Base-by-base conservation (phyloP, 2,888 invertebrate genomes). In the Harpalus rubripes region DNA sequence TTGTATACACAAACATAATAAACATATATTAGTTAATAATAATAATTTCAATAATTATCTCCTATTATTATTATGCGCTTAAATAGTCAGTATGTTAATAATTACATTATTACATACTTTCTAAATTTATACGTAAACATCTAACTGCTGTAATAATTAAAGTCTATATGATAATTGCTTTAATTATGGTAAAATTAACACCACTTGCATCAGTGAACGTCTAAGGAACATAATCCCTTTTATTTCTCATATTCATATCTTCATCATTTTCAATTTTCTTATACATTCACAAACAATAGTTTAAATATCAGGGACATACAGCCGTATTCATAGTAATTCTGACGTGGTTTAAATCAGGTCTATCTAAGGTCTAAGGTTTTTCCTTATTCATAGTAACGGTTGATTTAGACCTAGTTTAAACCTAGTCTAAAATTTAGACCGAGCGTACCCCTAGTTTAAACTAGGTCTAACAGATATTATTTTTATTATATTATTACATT, bases 201-300 rank as follows among this genome's bases (percentile, higher is more conserved):
- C 44, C 10, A 52, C 44, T 52, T 52, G 6, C 44, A 52, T 12
- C 12, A 12, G 44, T 5, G 12, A 12, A 0, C 44, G 44, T 7
- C n/a, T 15, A 15, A 63, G 63, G 7, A 63, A 63, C 63, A 22
- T 26, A 76, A 76, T 18, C 15, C 72, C 15, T 56, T 52, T 15
- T 22, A 76, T 76, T 52, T 56, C 22, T 15, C 56, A 56, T 56
- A 76, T 7, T 41, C 72, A 44, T 15, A 52, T 12, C 10, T 7
- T 44, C 76, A 76, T 56, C 44, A 76, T 63, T 22, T 5, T 63
- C 12, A 63, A 26, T 8, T 12, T 26, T 32, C 63, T 52, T 76
- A 76, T 16, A 76, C 41, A 12, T 16, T 26, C 18, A 76, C 76
- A 76, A 52, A 79, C 59, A 56, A 79, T 63, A 26, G 22, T 22